Percentiles rank a stretch among this genome's conserved stretches.
Conservation (phyloP, 2,113 vertebrate genomes). For the Columba janthina region DNA sequence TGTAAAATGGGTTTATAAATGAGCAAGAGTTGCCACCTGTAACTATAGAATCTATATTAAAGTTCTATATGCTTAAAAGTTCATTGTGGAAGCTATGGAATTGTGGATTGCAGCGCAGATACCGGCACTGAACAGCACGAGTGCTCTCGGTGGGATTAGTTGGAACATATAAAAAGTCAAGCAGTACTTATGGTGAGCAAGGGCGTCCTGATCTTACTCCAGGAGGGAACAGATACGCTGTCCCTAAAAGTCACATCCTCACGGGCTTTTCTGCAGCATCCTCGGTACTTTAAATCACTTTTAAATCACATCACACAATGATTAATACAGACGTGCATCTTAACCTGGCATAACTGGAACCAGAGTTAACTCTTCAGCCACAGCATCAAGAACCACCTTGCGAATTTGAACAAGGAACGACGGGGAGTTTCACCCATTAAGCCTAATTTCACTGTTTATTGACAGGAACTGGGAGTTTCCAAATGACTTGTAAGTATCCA, state of each 20-base stretch:
- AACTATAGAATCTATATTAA: rapidly evolving
- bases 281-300: neutral
- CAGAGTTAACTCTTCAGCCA: neutral
- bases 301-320: too few species aligned
- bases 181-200: neutral
- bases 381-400: neutral
- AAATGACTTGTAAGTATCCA: slow-evolving; percentile 36
- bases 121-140: neutral
- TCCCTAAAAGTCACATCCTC: neutral
- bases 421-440: neutral
- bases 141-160: neutral
- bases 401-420: neutral
- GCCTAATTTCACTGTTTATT: neutral
- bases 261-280: rapidly evolving
- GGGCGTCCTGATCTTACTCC: neutral
- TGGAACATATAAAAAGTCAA: neutral
- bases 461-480: neutral
- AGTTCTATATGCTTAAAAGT: neutral
- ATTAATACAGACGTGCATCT: neutral
- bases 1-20: neutral
- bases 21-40: neutral
- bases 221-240: neutral
- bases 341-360: rapidly evolving
- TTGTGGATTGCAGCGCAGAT: neutral
- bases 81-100: neutral